These are phyloP conservation scores for Neotoma lepida DNA, from an alignment of 2,113 vertebrate species.

Conservation along the genomic window DNA sequence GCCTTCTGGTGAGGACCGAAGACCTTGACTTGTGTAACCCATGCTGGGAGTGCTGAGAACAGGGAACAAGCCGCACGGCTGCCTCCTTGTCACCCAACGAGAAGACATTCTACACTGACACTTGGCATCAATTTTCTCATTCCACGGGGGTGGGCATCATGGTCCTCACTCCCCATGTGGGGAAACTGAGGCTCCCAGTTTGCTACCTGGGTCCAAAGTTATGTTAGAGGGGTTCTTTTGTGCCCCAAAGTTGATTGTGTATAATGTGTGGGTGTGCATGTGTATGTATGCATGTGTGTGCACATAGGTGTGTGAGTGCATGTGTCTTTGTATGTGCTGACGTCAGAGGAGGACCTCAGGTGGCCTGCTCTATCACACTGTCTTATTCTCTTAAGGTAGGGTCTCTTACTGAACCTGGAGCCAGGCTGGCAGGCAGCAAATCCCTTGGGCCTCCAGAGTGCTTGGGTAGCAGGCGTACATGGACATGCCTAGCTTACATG, in stretches of 20 bases:
- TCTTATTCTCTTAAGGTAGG: not conserved
- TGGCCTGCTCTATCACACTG: not conserved
- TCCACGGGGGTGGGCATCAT: not conserved
- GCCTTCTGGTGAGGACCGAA: not conserved
- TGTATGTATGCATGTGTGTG: not conserved
- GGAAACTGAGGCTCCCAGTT: not conserved
- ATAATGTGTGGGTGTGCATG: not conserved
- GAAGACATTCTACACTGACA: fast-evolving
- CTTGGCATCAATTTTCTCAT: not conserved
- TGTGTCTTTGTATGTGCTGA: not conserved
- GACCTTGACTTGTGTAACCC: fast-evolving
- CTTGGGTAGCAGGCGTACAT: too few species aligned
- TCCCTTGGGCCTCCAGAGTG: too few species aligned
- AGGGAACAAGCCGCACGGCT: fast-evolving
- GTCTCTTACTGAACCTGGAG: not conserved
- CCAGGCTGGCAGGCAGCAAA: not conserved
- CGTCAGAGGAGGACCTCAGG: not conserved
- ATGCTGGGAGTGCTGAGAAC: fast-evolving
- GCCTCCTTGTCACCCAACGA: not conserved
- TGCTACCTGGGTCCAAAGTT: not conserved
- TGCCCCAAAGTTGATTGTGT: not conserved
- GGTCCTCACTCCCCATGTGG: not conserved
- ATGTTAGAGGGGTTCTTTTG: not conserved
- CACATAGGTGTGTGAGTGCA: not conserved
- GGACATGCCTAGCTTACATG: not conserved